Evolutionary conservation across 2,888 invertebrate species (phyloP).

Genomic region (Drosophila lacicola): DNA sequence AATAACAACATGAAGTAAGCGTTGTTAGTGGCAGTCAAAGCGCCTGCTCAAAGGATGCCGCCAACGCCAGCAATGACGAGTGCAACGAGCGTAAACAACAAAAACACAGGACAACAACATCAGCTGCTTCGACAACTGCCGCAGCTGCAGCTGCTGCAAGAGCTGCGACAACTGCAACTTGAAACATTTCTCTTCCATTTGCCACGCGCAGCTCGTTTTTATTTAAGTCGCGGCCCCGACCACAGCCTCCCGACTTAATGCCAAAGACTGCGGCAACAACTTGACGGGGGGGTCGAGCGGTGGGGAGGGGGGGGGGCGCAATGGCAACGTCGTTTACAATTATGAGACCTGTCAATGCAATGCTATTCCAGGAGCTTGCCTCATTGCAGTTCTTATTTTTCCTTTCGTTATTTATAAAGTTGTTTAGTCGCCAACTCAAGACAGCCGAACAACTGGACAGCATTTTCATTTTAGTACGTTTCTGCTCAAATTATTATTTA

Average conservation of each 20-base stretch:
- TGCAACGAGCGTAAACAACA: conserved; percentile 58
- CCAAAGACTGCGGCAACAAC: not conserved
- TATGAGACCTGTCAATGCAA: conserved; percentile 50
- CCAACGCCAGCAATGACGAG: conserved; percentile 48
- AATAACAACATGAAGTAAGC: conserved; percentile 18
- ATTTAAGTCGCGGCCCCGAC: conserved; percentile 2
- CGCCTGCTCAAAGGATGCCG: conserved; percentile 67
- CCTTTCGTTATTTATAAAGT: not conserved
- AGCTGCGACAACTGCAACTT: conserved; percentile 38
- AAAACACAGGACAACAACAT: conserved; percentile 39
- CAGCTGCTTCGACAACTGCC: conserved; percentile 15
- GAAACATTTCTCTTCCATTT: conserved; percentile 59
- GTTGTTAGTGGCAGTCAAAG: conserved; percentile 66
- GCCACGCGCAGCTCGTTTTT: conserved; percentile 20
- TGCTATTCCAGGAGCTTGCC: conserved; percentile 8
- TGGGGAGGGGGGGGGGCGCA: not conserved
- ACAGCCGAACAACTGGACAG: conserved; percentile 1
- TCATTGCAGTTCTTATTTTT: conserved; percentile 25
- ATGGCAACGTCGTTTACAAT: conserved; percentile 59
- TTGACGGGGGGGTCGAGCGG: not conserved
- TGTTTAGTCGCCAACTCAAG: conserved; percentile 1
- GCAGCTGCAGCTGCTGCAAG: conserved; percentile 13
- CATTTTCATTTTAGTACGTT: not conserved
- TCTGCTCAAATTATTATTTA: not conserved
- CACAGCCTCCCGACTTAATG: conserved; percentile 1